These are phyloP conservation scores for Exaiptasia diaphana DNA, from an alignment of 64 coral and sea anemone species.

Conservation along the genomic window DNA sequence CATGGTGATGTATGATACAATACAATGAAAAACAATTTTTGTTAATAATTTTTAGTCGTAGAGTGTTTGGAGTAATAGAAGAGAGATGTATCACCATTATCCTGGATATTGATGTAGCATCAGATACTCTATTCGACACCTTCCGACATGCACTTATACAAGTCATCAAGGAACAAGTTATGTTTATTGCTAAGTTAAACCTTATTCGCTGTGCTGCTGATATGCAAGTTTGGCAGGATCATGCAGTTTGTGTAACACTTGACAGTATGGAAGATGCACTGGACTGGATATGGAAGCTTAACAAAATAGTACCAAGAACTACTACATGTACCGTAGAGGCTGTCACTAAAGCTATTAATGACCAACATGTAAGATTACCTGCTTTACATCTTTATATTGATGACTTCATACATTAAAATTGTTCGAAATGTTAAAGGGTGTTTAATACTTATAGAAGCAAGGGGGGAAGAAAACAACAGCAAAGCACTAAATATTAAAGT, in stretches of 20 bases:
- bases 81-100: constrained; percentile 73
- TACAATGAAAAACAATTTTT: too few relatives aligned
- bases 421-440: too few relatives aligned
- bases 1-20: too few relatives aligned
- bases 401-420: too few relatives aligned
- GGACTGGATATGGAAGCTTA: constrained; percentile 71
- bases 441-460: too few relatives aligned
- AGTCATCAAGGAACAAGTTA: constrained; percentile 81
- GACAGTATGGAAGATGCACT: constrained; percentile 87
- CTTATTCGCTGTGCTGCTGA: constrained; percentile 79
- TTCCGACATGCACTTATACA: constrained; percentile 72
- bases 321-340: constrained; percentile 81
- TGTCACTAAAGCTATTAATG: constrained; percentile 59
- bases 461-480: too few relatives aligned
- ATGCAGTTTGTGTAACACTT: constrained; percentile 78
- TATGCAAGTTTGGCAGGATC: constrained; percentile 72
- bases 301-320: constrained; percentile 44
- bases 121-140: constrained; percentile 69
- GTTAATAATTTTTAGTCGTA: too few relatives aligned
- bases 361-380: constrained; percentile 67
- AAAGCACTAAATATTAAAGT: too few relatives aligned
- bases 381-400: neutral
- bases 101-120: constrained; percentile 59
- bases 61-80: constrained; percentile 85
- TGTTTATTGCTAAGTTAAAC: constrained; percentile 91